These are phyloP conservation scores for Chloromyia formosa DNA, from an alignment of 2,888 invertebrate species.

Conservation along the genomic window DNA sequence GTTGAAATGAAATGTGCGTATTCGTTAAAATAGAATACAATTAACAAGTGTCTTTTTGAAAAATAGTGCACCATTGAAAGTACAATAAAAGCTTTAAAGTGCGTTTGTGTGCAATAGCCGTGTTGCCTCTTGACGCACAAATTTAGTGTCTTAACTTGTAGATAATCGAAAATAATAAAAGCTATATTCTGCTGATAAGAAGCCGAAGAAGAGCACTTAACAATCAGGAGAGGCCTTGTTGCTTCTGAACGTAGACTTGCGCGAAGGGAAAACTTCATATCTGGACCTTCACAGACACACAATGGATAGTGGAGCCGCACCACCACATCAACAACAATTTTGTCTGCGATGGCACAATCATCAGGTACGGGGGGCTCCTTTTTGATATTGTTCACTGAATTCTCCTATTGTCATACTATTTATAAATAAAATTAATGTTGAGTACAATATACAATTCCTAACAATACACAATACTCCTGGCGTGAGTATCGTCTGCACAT, in stretches of 20 bases:
- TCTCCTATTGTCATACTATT: slow-evolving; percentile 32
- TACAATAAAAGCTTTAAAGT: slow-evolving; percentile 38
- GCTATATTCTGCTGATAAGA: background rate
- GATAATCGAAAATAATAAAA: too few relatives aligned
- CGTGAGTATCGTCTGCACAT: background rate
- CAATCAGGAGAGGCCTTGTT: background rate
- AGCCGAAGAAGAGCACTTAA: background rate
- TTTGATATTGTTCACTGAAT: slow-evolving; percentile 1
- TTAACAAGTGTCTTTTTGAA: slow-evolving; percentile 49
- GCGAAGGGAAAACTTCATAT: background rate
- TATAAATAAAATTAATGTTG: slow-evolving; percentile 28
- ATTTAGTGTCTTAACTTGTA: background rate
- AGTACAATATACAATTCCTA: background rate
- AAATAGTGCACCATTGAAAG: slow-evolving; percentile 49
- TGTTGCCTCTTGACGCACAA: background rate
- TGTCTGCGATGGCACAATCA: slow-evolving; percentile 88
- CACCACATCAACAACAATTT: slow-evolving; percentile 79
- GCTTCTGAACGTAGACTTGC: background rate
- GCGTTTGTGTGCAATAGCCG: slow-evolving; percentile 28
- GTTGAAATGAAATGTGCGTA: slow-evolving; percentile 46
- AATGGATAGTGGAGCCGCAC: slow-evolving; percentile 47
- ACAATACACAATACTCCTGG: background rate
- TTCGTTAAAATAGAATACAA: slow-evolving; percentile 47
- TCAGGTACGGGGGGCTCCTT: slow-evolving; percentile 66
- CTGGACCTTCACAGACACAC: background rate